Conservation (phyloP, 2,888 invertebrate species). For the Phymatocera aterrima region DNA sequence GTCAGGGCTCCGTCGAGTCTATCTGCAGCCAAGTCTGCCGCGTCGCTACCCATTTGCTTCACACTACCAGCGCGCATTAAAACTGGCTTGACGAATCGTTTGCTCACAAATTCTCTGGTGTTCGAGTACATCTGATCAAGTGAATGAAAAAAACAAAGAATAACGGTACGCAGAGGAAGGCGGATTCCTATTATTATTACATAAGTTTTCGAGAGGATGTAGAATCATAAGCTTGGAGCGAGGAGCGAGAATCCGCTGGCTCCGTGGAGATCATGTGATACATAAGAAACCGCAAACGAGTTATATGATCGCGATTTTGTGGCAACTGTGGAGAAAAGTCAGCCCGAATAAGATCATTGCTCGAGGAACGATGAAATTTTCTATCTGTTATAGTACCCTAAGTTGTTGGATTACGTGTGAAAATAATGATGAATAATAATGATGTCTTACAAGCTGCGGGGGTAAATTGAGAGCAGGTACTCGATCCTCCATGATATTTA, state of each 20-base stretch:
- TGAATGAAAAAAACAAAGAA: neutral
- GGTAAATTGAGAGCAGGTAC: conserved; percentile 90
- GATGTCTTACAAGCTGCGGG: conserved; percentile 87
- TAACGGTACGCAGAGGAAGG: neutral
- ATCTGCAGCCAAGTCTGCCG: conserved; percentile 85
- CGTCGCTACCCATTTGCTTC: conserved; percentile 86
- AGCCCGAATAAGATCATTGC: neutral
- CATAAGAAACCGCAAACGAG: neutral
- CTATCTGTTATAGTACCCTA: too few relatives aligned
- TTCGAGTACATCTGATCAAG: conserved; percentile 84
- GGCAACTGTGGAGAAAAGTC: neutral
- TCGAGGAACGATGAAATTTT: conserved; percentile 29
- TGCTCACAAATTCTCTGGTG: conserved; percentile 86
- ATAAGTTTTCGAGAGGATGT: too few relatives aligned
- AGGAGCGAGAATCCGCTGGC: neutral
- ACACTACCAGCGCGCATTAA: conserved; percentile 88
- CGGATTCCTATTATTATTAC: neutral
- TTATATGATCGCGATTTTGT: neutral
- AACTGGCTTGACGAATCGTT: conserved; percentile 81
- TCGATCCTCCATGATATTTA: conserved; percentile 89
- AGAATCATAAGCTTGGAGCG: too few relatives aligned
- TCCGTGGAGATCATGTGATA: neutral
- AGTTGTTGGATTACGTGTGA: too few relatives aligned
- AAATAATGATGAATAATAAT: neutral
- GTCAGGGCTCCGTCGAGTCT: conserved; percentile 85